These are phyloP conservation scores for Caenorhabditis inopinata DNA, from an alignment of 1,140 invertebrate genomes.

Conservation along the genomic window DNA sequence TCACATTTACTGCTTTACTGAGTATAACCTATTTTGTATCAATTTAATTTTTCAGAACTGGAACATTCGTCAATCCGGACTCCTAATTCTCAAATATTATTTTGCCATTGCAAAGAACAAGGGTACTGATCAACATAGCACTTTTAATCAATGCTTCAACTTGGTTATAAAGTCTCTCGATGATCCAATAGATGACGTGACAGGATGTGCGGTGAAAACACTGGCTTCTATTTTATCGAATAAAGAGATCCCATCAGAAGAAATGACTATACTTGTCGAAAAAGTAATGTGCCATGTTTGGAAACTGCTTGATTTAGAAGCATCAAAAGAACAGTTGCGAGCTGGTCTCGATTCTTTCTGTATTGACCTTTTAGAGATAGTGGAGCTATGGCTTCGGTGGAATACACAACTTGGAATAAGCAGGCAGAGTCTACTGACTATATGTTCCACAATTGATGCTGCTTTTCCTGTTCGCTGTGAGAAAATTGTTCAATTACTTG, in stretches of 20 bases:
- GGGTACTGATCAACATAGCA: background rate
- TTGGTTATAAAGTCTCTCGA: conserved; percentile 10
- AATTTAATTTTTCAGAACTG: conserved; percentile 37
- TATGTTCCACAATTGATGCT: background rate
- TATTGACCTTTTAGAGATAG: conserved; percentile 36
- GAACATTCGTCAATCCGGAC: conserved; percentile 46
- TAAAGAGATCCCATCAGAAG: background rate
- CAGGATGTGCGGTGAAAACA: conserved; percentile 25
- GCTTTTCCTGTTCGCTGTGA: conserved; percentile 3
- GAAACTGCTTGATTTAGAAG: conserved; percentile 35
- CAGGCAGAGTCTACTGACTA: background rate
- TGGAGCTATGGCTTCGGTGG: conserved; percentile 13
- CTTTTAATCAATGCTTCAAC: conserved; percentile 19
- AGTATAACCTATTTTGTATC: background rate
- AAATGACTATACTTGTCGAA: conserved; percentile 7
- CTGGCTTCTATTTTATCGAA: conserved; percentile 37
- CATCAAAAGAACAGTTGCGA: conserved; percentile 14
- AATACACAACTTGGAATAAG: background rate
- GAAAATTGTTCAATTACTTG: conserved; percentile 1
- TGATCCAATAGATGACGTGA: conserved; percentile 33
- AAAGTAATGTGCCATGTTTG: conserved; percentile 38
- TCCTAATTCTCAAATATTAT: conserved; percentile 49
- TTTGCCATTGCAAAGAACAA: conserved; percentile 29
- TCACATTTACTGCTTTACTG: background rate
- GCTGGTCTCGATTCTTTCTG: conserved; percentile 29